Base-by-base conservation (phyloP, 2,797 vertebrate genomes). In the Danionella dracula region DNA sequence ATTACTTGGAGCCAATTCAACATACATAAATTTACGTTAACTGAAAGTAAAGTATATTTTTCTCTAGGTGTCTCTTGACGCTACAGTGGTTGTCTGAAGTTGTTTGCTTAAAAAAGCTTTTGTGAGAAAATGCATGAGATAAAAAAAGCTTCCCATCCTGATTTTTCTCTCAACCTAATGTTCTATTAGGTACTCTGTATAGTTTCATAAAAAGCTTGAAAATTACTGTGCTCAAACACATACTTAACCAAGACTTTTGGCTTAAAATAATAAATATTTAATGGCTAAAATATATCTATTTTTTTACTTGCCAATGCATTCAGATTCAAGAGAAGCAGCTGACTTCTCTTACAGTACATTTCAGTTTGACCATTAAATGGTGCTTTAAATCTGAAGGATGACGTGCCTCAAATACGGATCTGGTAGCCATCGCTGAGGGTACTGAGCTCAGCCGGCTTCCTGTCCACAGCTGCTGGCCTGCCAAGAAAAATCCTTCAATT, bases 351-450 rank as follows among this genome's bases (percentile, higher is more conserved):
- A n/a, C n/a, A n/a, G n/a, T 65, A 64, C 53, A 58, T 49, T 46
- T 70, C 41, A 83, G 71, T 81, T 51, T 23, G 62, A 74, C 72
- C 63, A 54, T 72, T 77, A 77, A 74, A 81, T 69, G 75, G 79
- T 40, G 66, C 68, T 80, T 71, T 78, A 78, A 79, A 76, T 62
- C 21, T 40, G 44, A 34, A 11, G 21, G 19, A 19, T 29, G 17
- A 16, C 4, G 15, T 75, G 56, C 45, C 64, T 89, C 87, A 98
- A 83, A 98, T 97, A 58, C 95, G 91, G 75, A 98, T 96, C 82
- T 98, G 96, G 82, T 98, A 98, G 68, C 93, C 94, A 53, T 98
- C 96, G 1, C 73, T 95, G 75, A 97, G 87, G 0, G 90, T 89
- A 70, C 93, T 90, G 80, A 97, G 92, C 55, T 95, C 94, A 0